phyloP scores from a whole-genome alignment of 2,113 vertebrate genomes.

The Mionectes macconnelli region DNA sequence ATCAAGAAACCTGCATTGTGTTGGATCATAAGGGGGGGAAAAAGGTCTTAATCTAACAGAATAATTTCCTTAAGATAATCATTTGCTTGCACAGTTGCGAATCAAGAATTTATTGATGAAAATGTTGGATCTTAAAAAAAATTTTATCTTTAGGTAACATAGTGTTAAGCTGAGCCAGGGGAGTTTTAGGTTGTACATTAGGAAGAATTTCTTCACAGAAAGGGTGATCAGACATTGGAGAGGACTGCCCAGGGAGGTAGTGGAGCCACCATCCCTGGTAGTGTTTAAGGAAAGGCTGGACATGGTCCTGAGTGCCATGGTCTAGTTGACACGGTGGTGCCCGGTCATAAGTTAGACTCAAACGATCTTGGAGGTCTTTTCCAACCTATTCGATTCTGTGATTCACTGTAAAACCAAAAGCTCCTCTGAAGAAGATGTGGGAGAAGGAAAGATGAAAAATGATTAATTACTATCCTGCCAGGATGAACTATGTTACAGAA shows the following conservation, averaged over 20 bases:
- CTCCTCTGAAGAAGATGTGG: background rate
- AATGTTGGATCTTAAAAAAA: background rate
- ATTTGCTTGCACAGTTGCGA: background rate
- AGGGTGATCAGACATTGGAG: background rate
- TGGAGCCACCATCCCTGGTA: background rate
- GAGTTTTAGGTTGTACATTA: background rate
- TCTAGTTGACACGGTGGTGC: background rate
- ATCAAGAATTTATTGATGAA: background rate
- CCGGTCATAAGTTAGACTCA: background rate
- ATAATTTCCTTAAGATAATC: background rate
- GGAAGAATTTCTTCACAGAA: background rate
- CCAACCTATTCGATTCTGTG: background rate
- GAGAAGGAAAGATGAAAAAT: background rate
- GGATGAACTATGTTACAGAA: background rate
- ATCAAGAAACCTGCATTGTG: background rate
- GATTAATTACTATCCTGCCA: background rate
- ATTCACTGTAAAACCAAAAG: background rate
- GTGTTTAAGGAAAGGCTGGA: background rate
- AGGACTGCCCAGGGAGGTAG: background rate
- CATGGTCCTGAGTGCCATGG: background rate
- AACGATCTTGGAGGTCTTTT: background rate
- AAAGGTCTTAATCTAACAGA: background rate
- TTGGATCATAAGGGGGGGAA: fast-evolving
- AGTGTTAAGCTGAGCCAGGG: background rate
- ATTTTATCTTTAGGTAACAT: background rate